phyloP scores from a whole-genome alignment of 2,113 vertebrate genomes.

The Alectura lathami region DNA sequence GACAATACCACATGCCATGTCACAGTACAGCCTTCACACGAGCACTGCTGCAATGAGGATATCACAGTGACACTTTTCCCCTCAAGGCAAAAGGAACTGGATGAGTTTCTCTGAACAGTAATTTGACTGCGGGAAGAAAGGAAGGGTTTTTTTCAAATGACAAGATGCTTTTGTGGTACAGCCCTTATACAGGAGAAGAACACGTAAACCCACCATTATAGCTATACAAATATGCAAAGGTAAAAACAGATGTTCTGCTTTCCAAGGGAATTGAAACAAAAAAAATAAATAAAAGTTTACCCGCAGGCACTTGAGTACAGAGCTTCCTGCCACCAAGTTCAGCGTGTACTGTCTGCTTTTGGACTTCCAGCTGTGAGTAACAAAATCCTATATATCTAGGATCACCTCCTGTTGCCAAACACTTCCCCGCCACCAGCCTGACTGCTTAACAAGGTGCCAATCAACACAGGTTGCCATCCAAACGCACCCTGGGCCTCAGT shows the following conservation, averaged over 20 bases:
- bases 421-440: not conserved
- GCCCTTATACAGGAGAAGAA: not conserved
- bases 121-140: not conserved
- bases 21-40: not conserved
- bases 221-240: not conserved
- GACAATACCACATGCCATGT: not conserved
- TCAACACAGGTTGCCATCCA: not conserved
- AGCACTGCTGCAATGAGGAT: not conserved
- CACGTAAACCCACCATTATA: not conserved
- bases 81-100: not conserved
- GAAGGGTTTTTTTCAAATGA: not conserved
- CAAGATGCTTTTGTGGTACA: conserved; percentile 12
- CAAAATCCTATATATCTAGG: not conserved
- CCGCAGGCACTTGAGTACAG: conserved; percentile 46
- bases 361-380: not conserved
- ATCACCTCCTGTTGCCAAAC: not conserved
- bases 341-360: not conserved
- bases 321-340: not conserved
- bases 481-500: not conserved
- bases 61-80: not conserved
- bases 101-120: not conserved
- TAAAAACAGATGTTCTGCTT: conserved; percentile 5
- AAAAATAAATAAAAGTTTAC: not conserved
- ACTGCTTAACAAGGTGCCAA: not conserved
- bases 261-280: conserved; percentile 24